Base-by-base conservation (phyloP, 2,113 vertebrate species). In the Oncorhynchus nerka region DNA sequence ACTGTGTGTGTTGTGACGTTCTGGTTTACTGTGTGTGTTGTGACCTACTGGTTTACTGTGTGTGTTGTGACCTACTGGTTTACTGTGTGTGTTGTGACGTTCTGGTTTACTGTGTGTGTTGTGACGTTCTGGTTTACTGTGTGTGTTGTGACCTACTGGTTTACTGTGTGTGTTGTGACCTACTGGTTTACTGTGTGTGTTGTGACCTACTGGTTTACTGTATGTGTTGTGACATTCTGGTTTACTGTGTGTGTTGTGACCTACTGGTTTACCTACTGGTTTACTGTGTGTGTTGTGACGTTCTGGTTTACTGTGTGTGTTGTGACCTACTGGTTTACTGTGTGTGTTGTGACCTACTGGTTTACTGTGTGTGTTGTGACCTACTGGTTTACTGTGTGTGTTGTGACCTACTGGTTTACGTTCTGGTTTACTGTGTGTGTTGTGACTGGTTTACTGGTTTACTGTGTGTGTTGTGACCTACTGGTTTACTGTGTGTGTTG, bases 31-130 rank as follows among this genome's bases (percentile, higher is more conserved):
- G 65, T 55, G 15, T 73, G 15, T 51, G 4, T 4, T 16, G 49
- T 51, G 13, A 51, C 4, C 4, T 30, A 4, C 88, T 26, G 5
- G 65, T 2, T 79, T 22, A 78, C 78, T 85, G 65, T 55, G 15
- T 73, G 61, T 48, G 7, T 19, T n/a, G 30, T 57, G 15, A 61
- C 11, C 88, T 65, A 1, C 30, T 5, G 5, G 65, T 2, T 78
- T 22, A 78, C 78, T 85, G 65, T 55, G 15, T 73, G 15, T 51
- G 15, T 4, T 16, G 49, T 16, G 49, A 51, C 4, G n/a, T n/a
- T n/a, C 88, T 26, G 5, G 65, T 2, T 79, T 22, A 78, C 78
- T 85, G 65, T 55, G 16, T 73, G 61, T 48, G 7, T 22, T n/a
- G 30, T 39, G n/a, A 61, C 11, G 87, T 65, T 0, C 30, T 1